Percentiles rank a stretch among this genome's conserved stretches.
phyloP scores from a whole-genome alignment of 2,888 invertebrate genomes.

The Tolmerus cingulatus region DNA sequence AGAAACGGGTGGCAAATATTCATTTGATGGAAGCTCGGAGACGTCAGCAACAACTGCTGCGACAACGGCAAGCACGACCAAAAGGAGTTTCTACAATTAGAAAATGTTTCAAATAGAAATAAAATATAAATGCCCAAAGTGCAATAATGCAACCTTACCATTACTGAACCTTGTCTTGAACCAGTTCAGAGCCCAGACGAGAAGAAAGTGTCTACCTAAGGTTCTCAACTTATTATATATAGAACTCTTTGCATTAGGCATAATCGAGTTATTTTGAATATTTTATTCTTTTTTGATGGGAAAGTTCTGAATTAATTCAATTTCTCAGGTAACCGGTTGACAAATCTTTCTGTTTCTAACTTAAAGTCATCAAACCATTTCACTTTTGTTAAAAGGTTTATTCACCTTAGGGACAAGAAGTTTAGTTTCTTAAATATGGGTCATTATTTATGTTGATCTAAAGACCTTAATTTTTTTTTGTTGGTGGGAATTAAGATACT shows the following conservation, averaged over 20 bases:
- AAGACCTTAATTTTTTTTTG: background rate
- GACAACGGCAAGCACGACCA: background rate
- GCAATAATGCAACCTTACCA: background rate
- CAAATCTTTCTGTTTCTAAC: background rate
- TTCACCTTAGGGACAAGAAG: background rate
- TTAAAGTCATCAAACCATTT: background rate
- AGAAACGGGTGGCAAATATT: background rate
- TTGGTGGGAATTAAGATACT: background rate
- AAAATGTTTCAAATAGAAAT: background rate
- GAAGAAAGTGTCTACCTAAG: background rate
- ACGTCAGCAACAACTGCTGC: background rate
- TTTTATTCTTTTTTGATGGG: background rate
- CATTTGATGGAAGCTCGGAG: background rate
- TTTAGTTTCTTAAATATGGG: background rate
- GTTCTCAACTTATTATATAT: background rate
- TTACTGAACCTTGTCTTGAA: background rate
- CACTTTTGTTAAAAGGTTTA: background rate
- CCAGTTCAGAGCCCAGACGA: background rate
- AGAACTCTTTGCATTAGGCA: background rate
- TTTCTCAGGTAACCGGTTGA: background rate
- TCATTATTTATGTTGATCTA: background rate
- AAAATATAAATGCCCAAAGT: background rate
- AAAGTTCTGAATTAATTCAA: background rate
- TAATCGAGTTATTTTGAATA: background rate
- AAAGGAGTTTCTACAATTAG: background rate